Evolutionary conservation across 2,888 invertebrate genomes (phyloP).

Genomic region (Phalera bucephala): DNA sequence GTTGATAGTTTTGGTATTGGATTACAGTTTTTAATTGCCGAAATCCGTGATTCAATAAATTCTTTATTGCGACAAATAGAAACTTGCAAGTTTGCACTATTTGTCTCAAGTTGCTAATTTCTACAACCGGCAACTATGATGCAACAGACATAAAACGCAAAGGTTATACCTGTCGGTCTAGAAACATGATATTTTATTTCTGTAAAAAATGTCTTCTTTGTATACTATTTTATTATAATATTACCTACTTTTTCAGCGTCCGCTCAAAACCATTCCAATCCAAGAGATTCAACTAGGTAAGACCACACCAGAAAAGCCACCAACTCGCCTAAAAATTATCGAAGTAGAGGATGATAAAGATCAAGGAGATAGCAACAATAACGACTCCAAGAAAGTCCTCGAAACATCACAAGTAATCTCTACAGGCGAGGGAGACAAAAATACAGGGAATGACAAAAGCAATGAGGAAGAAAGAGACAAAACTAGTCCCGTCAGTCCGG

Average conservation of each 20-base stretch:
- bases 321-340: slow-evolving; percentile 52
- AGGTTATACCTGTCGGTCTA: no score
- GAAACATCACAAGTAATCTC: slow-evolving; percentile 9
- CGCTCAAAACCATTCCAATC: slow-evolving; percentile 79
- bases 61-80: no score
- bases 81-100: no score
- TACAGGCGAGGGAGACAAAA: slow-evolving; percentile 22
- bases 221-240: no score
- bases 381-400: slow-evolving; percentile 37
- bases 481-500: slow-evolving; percentile 33
- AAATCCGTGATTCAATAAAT: no score
- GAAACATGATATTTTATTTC: no score
- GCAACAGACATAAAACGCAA: no score
- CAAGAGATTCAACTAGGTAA: slow-evolving; percentile 67
- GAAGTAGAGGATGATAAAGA: slow-evolving; percentile 46
- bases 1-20: no score
- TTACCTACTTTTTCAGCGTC: slow-evolving; percentile 82
- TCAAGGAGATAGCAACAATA: slow-evolving; percentile 55
- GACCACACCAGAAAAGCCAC: slow-evolving; percentile 45
- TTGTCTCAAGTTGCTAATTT: no score
- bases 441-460: slow-evolving; percentile 3
- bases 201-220: no score
- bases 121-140: no score
- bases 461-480: slow-evolving; percentile 13
- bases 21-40: no score